Base-by-base conservation (phyloP, 1,140 invertebrate genomes). In the Drosophila ironensis region DNA sequence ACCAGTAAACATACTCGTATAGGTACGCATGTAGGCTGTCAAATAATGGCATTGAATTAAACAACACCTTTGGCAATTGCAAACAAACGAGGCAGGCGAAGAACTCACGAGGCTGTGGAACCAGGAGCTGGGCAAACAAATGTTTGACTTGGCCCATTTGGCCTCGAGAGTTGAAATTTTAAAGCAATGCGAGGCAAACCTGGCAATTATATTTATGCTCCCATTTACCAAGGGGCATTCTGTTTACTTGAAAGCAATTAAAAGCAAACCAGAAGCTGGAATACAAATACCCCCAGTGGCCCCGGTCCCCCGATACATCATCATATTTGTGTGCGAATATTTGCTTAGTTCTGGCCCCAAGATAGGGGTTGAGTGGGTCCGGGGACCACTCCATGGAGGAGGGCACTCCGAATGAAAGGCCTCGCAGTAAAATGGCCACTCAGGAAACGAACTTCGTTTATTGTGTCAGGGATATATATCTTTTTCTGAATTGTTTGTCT, bases 391-490 rank as follows among this genome's bases (percentile, higher is more conserved):
- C 0, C 19, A 24, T 11, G 7, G 6, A 17, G 12, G 27, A 11
- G 19, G 33, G 42, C 16, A 48, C 41, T 44, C 28, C 30, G 44
- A 54, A 64, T 77, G 53, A 77, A 77, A 82, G 75, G 78, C 73
- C 77, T 84, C 64, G 52, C 78, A 82, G 73, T 82, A 69, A 82
- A 82, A 82, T 82, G 77, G 77, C 68, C 78, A 84, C 77, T 82
- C 77, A 84, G 78, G 78, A 84, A 82, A 84, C 77, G 77, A 82
- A 82, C 40, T 84, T 82, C 78, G 78, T 82, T 82, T 82, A 84
- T 82, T 82, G 77, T 82, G 77, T 82, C 78, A 84, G 78, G 69
- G 63, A 82, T 84, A 82, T 82, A 56, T 60, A 60, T 69, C 51
- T 59, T 41, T 69, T 24, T 69, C 22, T 50, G 63, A 76, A 69